Conservation (phyloP, 1,140 invertebrate genomes). For the Homalodisca vitripennis region DNA sequence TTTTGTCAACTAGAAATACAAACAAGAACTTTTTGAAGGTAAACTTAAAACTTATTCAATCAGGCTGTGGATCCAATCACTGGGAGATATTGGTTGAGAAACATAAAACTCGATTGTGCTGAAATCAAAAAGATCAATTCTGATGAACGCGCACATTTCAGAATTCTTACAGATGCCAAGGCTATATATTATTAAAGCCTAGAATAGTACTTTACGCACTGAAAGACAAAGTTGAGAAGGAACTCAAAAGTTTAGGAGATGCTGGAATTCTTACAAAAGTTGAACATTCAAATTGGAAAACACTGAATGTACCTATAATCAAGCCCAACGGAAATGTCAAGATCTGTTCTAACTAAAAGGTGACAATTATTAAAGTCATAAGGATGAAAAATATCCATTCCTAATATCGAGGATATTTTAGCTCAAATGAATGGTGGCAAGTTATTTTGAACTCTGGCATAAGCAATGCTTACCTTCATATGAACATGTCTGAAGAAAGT, state of each 20-base stretch:
- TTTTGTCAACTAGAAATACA: too few relatives aligned
- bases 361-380: constrained; percentile 40
- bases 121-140: too few relatives aligned
- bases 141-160: too few relatives aligned
- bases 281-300: constrained; percentile 51
- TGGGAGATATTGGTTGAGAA: too few relatives aligned
- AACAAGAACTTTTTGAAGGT: too few relatives aligned
- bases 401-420: constrained; percentile 33
- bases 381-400: constrained; percentile 32
- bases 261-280: constrained; percentile 46
- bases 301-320: constrained; percentile 51
- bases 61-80: too few relatives aligned
- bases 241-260: constrained; percentile 45
- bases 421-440: constrained; percentile 37
- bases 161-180: neutral
- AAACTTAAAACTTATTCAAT: too few relatives aligned
- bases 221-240: constrained; percentile 34
- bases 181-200: neutral
- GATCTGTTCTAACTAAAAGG: too few relatives aligned
- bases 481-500: constrained; percentile 42
- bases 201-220: neutral
- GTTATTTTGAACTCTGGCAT: constrained; percentile 43
- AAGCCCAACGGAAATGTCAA: constrained; percentile 50
- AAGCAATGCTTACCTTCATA: constrained; percentile 42
- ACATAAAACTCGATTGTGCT: too few relatives aligned